These are phyloP conservation scores for Harpegnathos saltator DNA, from an alignment of 1,140 invertebrate species.

Conservation along the genomic window DNA sequence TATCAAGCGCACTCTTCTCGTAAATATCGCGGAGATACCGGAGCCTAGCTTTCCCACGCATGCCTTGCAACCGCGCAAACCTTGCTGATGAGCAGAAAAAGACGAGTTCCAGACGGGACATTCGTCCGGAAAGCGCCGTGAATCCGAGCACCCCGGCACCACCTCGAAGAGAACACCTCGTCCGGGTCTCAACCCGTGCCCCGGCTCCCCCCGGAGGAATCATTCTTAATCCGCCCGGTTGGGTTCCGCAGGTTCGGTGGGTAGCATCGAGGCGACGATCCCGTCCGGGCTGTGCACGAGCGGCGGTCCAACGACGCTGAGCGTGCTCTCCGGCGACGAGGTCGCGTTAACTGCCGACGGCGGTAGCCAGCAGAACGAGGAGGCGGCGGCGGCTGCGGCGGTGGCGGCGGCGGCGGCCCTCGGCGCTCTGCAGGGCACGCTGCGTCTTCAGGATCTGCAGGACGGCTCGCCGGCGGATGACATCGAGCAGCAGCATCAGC, in stretches of 20 bases:
- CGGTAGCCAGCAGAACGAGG: constrained; percentile 75
- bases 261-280: constrained; percentile 85
- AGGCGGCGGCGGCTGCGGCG: constrained; percentile 38
- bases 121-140: too few relatives aligned
- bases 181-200: too few relatives aligned
- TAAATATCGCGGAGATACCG: too few relatives aligned
- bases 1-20: too few relatives aligned
- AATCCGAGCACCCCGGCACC: too few relatives aligned
- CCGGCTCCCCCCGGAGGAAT: too few relatives aligned
- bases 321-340: constrained; percentile 80
- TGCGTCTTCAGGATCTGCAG: constrained; percentile 83
- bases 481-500: constrained; percentile 75
- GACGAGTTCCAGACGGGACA: too few relatives aligned
- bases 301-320: constrained; percentile 68
- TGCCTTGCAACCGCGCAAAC: too few relatives aligned
- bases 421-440: constrained; percentile 77
- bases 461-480: constrained; percentile 78
- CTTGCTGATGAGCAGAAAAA: too few relatives aligned
- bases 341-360: constrained; percentile 72
- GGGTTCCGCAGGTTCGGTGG: constrained; percentile 79
- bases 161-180: too few relatives aligned
- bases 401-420: constrained; percentile 68
- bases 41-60: too few relatives aligned
- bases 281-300: constrained; percentile 82
- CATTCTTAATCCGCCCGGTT: too few relatives aligned